Base-by-base conservation (phyloP, 1,140 invertebrate genomes). In the Fopius arisanus region DNA sequence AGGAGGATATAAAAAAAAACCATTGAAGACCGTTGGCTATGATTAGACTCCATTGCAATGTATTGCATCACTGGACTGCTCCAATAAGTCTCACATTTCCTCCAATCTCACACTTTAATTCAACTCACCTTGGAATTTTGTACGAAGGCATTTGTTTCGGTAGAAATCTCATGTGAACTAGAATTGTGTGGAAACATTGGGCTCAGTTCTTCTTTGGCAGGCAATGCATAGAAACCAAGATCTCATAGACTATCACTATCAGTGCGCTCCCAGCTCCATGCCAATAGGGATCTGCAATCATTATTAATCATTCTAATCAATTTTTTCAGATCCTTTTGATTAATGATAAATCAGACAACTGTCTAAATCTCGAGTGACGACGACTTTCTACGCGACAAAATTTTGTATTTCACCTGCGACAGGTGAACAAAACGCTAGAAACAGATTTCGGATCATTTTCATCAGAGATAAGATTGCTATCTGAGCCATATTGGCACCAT, bases 161-260 rank as follows among this genome's bases (percentile, higher is more conserved):
- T 89, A 89, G 87, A 90, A 89, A 90, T 89, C 86, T 89, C 89
- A 89, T 89, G 86, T 90, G 89, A 90, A 90, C 89, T 90, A 90
- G 89, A 90, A 89, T 90, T 88, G 88, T 89, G 86, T 89, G 88
- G 88, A 90, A 90, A 90, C 89, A 90, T 90, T 89, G 88, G 88
- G 88, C 87, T 90, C 88, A 89, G 88, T 89, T 89, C 87, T 89
- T 90, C 89, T 90, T 90, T 90, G 89, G 89, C 89, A 89, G 89
- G 89, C 88, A 89, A 90, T 89, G 87, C 87, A 88, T 89, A 89
- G 87, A 89, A 89, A 89, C 88, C 88, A 88, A 89, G 88, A 88
- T 89, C 88, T 90, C 84, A 81, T 85, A 80, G 83, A 86, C 79
- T 87, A 88, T 86, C 84, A 86, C 84, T 88, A 87, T 87, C 86